Conservation (phyloP, 2,888 invertebrate genomes). For the Tachina lurida region DNA sequence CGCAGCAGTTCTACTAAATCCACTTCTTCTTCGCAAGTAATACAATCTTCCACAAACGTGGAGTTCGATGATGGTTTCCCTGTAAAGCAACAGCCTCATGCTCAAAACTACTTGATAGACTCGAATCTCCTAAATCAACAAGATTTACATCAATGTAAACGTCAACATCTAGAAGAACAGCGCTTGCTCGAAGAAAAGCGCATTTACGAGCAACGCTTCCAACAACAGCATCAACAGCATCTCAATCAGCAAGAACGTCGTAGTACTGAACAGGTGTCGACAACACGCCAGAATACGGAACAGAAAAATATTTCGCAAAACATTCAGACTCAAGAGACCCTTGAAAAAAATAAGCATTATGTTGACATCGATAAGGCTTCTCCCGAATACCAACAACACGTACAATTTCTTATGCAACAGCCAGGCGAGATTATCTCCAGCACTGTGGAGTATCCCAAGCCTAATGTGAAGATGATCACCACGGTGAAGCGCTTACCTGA, state of each 20-base stretch:
- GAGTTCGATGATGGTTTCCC: constrained; percentile 75
- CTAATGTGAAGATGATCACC: constrained; percentile 87
- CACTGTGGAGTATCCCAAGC: constrained; percentile 86
- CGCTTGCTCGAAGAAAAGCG: constrained; percentile 71
- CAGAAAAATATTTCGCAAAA: constrained; percentile 76
- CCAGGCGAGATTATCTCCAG: constrained; percentile 85
- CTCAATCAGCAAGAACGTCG: constrained; percentile 80
- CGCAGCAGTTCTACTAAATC: constrained; percentile 81
- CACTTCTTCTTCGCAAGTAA: constrained; percentile 79
- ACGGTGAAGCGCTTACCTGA: constrained; percentile 87
- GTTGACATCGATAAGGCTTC: constrained; percentile 82
- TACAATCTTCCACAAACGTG: constrained; percentile 78
- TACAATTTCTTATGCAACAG: constrained; percentile 79
- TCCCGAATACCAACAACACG: constrained; percentile 81
- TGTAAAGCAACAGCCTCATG: constrained; percentile 31
- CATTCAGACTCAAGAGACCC: constrained; percentile 77
- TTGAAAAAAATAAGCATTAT: constrained; percentile 80
- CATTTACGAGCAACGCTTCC: constrained; percentile 74
- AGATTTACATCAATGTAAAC: constrained; percentile 77
- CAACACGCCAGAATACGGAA: constrained; percentile 79
- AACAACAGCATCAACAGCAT: constrained; percentile 81
- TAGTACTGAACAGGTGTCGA: constrained; percentile 74
- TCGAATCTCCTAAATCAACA: constrained; percentile 76
- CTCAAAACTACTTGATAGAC: constrained; percentile 75
- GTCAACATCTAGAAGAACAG: constrained; percentile 82